Base-by-base conservation (phyloP, 2,797 vertebrate species). In the Crocodylus rhombifer region DNA sequence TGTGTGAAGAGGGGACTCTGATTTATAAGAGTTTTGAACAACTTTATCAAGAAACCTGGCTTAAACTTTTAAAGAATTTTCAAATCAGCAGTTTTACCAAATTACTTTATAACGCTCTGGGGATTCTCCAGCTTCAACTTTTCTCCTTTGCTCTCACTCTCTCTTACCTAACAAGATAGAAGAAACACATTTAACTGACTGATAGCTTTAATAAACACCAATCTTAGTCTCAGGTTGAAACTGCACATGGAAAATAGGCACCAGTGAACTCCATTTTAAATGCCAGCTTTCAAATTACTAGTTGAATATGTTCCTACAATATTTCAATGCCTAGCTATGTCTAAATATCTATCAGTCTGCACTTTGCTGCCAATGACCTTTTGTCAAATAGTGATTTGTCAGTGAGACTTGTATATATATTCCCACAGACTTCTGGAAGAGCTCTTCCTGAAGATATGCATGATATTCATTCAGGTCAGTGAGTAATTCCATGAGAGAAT, bases 201-300 rank as follows among this genome's bases (percentile, higher is more conserved):
- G 87, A 96, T 93, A 93, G 91, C 92, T 96, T 96, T 96, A 97
- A 96, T 96, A 93, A 97, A 93, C 95, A 94, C 65, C 71, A 75
- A 96, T 88, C 86, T 97, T 91, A 91, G 92, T 93, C 92, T 89
- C 77, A 90, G 73, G 89, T 94, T 93, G 86, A 95, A 96, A 97
- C 89, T 82, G 67, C 77, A 91, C 58, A 74, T 23, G 23, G 92
- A 88, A 89, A 77, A 96, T 85, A 92, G 12, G 5, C 23, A 87
- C 77, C 80, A 1, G 21, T 81, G 90, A 92, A 87, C 79, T 89
- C 94, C 84, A 62, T 88, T 95, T 85, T 90, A 95, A 97, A 95
- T 94, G 76, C 57, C 86, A 95, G 56, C 11, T 79, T 94, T 95
- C 89, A 89, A 93, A 87, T 75, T 62, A 33, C 2, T 61, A 67